Conservation (phyloP, 2,797 vertebrate species). For the Zalophus californianus region DNA sequence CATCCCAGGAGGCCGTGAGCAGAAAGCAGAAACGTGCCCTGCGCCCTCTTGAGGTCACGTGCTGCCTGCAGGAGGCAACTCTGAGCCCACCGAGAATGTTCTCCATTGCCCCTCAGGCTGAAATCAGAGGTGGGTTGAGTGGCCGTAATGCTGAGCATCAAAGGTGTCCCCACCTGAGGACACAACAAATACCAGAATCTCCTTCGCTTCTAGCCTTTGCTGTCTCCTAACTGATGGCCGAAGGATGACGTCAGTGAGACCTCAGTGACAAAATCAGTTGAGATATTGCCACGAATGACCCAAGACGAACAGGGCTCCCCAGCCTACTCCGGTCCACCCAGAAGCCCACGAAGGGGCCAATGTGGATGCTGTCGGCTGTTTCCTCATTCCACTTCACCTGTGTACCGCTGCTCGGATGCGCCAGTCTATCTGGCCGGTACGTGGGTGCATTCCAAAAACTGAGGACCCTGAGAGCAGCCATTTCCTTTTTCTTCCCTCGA, state of each 20-base stretch:
- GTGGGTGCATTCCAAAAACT: not conserved
- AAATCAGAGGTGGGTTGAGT: not conserved
- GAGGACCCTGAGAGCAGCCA: not conserved
- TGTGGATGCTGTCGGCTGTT: not conserved
- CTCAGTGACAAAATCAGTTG: not conserved
- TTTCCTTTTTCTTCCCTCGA: not conserved
- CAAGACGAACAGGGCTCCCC: not conserved
- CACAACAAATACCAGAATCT: not conserved
- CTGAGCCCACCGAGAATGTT: not conserved
- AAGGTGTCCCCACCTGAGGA: not conserved
- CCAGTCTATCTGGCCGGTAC: not conserved
- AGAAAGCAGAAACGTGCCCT: not conserved
- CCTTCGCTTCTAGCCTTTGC: not conserved
- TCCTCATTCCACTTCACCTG: not conserved
- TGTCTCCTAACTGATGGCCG: not conserved
- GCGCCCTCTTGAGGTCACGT: not conserved
- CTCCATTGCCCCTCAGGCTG: not conserved
- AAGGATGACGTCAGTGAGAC: not conserved
- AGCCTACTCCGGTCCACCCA: not conserved
- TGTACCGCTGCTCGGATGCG: not conserved
- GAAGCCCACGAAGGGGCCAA: not conserved
- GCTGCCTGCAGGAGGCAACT: not conserved
- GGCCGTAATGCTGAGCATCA: accelerated
- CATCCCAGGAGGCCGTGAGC: not conserved
- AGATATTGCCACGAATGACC: not conserved